These are phyloP conservation scores for Phyllopteryx taeniolatus DNA, from an alignment of 2,113 vertebrate genomes.

Conservation along the genomic window DNA sequence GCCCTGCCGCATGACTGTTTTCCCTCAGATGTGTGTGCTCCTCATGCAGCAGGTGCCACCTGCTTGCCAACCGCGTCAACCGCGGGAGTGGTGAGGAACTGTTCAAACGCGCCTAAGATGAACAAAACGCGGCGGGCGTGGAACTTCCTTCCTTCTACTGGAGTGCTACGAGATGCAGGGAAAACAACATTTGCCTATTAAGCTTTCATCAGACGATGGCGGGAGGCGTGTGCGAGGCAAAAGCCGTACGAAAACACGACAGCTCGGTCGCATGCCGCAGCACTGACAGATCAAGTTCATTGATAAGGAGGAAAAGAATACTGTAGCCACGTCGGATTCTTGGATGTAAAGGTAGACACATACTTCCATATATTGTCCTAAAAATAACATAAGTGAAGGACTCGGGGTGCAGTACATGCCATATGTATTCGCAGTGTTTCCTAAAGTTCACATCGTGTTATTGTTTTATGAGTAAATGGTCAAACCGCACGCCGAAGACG, in stretches of 20 bases:
- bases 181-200: constrained; percentile 40
- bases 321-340: constrained; percentile 21
- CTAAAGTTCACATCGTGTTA: constrained; percentile 22
- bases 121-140: neutral
- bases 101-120: constrained; percentile 5
- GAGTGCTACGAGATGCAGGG: constrained; percentile 24
- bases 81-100: neutral
- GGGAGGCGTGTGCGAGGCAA: constrained; percentile 11
- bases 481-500: constrained; percentile 31
- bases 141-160: constrained; percentile 55
- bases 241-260: constrained; percentile 12
- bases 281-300: constrained; percentile 42
- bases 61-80: neutral
- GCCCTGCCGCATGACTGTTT: too few species aligned
- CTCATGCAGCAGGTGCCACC: neutral
- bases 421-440: constrained; percentile 15
- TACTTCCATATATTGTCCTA: constrained; percentile 58
- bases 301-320: constrained; percentile 28
- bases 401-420: neutral
- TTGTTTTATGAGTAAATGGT: constrained; percentile 25
- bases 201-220: constrained; percentile 45
- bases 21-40: too few species aligned
- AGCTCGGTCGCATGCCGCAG: constrained; percentile 13
- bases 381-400: constrained; percentile 2
- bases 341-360: constrained; percentile 13